Conservation (phyloP, 2,888 invertebrate genomes). For the Pyrrhosoma nymphula region DNA sequence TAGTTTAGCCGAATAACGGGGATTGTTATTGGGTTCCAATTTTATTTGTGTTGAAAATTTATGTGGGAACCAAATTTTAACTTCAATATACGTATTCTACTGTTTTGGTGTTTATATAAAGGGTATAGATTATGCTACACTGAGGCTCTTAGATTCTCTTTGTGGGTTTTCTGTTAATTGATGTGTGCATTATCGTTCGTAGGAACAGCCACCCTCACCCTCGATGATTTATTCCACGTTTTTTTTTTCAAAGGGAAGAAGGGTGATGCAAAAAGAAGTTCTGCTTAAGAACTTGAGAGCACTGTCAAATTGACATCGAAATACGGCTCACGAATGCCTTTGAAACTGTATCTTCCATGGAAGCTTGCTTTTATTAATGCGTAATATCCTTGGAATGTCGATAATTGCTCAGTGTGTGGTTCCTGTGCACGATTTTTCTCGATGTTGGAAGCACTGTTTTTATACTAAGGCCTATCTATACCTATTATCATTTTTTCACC, state of each 20-base stretch:
- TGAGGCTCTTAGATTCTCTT: too few relatives aligned
- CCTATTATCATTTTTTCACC: too few relatives aligned
- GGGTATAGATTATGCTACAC: too few relatives aligned
- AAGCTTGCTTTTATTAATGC: not conserved
- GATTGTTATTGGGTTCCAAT: too few relatives aligned
- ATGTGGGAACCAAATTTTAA: too few relatives aligned
- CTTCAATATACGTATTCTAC: too few relatives aligned
- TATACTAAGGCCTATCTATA: too few relatives aligned
- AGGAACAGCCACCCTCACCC: not conserved
- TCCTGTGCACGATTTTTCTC: not conserved
- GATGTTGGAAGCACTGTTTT: too few relatives aligned
- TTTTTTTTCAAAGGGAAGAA: not conserved
- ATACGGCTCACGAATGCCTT: not conserved
- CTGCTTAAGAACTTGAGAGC: not conserved
- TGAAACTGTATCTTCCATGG: not conserved
- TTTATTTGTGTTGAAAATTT: too few relatives aligned
- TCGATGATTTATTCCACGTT: not conserved
- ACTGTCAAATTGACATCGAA: not conserved
- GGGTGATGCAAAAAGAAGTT: not conserved
- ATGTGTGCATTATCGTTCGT: not conserved
- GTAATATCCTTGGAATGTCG: not conserved
- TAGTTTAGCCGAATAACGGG: too few relatives aligned
- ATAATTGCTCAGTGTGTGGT: not conserved
- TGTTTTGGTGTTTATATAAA: too few relatives aligned
- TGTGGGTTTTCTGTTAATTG: too few relatives aligned